Conservation (phyloP, 2,113 vertebrate genomes). For the Apeltes quadracus region DNA sequence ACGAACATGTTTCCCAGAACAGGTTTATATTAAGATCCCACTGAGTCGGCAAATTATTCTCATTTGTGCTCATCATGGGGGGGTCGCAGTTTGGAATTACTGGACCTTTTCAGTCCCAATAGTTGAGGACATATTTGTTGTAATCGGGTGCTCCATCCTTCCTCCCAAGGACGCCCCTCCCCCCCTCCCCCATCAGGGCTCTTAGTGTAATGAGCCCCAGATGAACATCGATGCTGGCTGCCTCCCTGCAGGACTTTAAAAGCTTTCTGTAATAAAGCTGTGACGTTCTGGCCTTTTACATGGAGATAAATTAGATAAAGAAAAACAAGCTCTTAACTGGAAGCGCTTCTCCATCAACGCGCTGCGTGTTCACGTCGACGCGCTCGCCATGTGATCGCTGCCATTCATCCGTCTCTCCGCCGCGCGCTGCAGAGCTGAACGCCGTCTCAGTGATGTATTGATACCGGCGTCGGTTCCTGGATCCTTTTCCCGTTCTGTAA, state of each 20-base stretch:
- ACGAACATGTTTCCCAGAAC: too few species aligned
- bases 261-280: slow-evolving; percentile 80
- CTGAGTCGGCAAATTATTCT: too few species aligned
- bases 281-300: slow-evolving; percentile 70
- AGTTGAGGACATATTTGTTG: slow-evolving; percentile 1
- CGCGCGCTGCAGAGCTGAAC: slow-evolving; percentile 27
- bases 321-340: slow-evolving; percentile 47
- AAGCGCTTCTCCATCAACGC: neutral
- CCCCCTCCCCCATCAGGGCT: slow-evolving; percentile 70
- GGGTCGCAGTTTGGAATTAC: too few species aligned
- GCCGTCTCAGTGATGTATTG: slow-evolving; percentile 36
- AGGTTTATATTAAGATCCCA: too few species aligned
- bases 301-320: neutral
- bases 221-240: slow-evolving; percentile 81
- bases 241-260: slow-evolving; percentile 77
- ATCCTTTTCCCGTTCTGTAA: slow-evolving; percentile 37
- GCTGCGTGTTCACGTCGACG: slow-evolving; percentile 2
- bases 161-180: slow-evolving; percentile 77
- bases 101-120: neutral
- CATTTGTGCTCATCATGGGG: too few species aligned
- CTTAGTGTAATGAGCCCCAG: slow-evolving; percentile 82
- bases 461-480: slow-evolving; percentile 59
- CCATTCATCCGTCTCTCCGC: slow-evolving; percentile 16
- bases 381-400: neutral
- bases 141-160: slow-evolving; percentile 13